These are phyloP conservation scores for Numida meleagris DNA, from an alignment of 2,113 vertebrate species.

Conservation along the genomic window DNA sequence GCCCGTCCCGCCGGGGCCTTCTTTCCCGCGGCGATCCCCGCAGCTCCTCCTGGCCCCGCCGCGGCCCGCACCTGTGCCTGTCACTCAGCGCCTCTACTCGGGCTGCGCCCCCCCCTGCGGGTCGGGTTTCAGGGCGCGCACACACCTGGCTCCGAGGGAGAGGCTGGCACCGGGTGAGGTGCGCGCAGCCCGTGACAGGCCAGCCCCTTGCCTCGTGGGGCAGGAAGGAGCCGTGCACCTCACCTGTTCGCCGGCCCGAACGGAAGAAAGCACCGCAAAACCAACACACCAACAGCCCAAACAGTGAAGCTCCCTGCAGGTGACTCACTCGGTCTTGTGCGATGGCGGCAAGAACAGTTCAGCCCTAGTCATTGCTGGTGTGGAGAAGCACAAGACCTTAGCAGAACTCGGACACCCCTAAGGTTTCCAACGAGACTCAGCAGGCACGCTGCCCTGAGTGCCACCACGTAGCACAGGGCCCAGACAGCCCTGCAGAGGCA, in stretches of 20 bases:
- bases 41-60: background rate
- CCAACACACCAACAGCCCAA: background rate
- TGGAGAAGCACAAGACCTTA: background rate
- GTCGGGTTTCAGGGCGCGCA: background rate
- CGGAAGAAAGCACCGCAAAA: background rate
- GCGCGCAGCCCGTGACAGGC: too few relatives aligned
- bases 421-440: background rate
- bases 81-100: background rate
- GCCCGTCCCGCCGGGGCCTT: rapidly evolving
- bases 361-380: rapidly evolving
- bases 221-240: background rate
- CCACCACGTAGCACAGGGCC: rapidly evolving
- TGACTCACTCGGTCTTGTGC: rapidly evolving
- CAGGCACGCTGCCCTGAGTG: background rate
- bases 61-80: background rate
- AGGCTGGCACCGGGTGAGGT: background rate
- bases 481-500: background rate
- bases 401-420: background rate
- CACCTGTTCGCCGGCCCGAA: background rate
- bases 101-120: background rate
- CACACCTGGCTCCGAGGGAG: background rate
- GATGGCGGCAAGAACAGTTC: background rate
- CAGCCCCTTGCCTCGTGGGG: background rate
- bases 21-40: background rate
- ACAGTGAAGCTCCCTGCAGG: rapidly evolving